Evolutionary conservation across 1,140 invertebrate species (phyloP).

Genomic region (Liolophura sinensis): DNA sequence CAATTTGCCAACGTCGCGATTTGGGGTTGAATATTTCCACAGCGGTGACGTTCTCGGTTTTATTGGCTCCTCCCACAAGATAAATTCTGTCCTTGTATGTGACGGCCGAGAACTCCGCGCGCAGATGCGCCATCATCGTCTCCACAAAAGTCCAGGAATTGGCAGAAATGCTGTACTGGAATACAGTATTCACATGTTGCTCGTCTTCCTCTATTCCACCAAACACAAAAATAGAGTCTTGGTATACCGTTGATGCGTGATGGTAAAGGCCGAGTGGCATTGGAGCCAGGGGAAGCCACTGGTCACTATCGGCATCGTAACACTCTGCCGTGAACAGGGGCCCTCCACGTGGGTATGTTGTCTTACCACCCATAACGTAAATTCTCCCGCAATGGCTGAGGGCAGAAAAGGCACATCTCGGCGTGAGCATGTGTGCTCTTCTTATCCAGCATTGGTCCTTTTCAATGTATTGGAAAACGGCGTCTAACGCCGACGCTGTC

Average conservation of each 20-base stretch:
- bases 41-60: conserved; percentile 27
- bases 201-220: conserved; percentile 29
- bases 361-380: conserved; percentile 42
- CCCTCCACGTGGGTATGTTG: conserved; percentile 26
- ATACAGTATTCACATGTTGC: conserved; percentile 31
- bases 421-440: conserved; percentile 20
- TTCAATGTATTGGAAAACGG: conserved; percentile 34
- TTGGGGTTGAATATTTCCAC: conserved; percentile 39
- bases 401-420: conserved; percentile 36
- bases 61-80: conserved; percentile 34
- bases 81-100: conserved; percentile 33
- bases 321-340: conserved; percentile 29
- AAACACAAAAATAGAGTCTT: conserved; percentile 34
- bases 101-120: conserved; percentile 32
- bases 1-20: conserved; percentile 36
- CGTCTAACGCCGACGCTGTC: conserved; percentile 23
- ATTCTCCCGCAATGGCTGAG: conserved; percentile 21
- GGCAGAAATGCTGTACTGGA: conserved; percentile 28
- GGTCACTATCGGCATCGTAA: conserved; percentile 29
- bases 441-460: conserved; percentile 27
- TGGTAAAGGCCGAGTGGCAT: conserved; percentile 40
- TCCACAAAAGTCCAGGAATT: conserved; percentile 37
- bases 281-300: conserved; percentile 29
- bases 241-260: conserved; percentile 27
- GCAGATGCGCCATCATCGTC: conserved; percentile 32